Percentiles rank a stretch among this genome's conserved stretches.
Evolutionary conservation across 1,140 invertebrate genomes (phyloP).

Genomic region (Aporrectodea caliginosa): DNA sequence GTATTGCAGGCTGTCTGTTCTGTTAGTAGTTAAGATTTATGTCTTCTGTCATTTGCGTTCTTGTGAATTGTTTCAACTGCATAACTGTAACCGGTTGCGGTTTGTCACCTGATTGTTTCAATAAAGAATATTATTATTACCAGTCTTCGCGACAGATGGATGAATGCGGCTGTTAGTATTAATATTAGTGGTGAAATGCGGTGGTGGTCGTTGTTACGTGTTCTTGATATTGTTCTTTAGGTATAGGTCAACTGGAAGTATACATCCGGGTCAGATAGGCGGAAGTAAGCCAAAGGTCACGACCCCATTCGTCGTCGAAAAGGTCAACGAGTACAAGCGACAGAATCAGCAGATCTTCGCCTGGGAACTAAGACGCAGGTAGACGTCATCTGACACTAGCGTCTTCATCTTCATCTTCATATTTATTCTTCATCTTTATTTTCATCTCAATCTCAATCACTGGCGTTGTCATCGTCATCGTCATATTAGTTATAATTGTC

Average conservation of each 20-base stretch:
- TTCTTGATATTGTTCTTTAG: too few relatives aligned
- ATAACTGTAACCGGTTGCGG: not conserved
- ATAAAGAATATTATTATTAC: too few relatives aligned
- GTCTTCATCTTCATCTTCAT: not conserved
- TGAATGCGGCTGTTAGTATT: too few relatives aligned
- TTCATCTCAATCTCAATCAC: not conserved
- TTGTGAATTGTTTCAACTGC: not conserved
- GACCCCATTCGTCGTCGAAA: slow-evolving; percentile 94
- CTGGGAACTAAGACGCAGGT: slow-evolving; percentile 96
- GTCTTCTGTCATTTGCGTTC: not conserved
- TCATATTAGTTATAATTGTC: not conserved
- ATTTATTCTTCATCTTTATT: not conserved
- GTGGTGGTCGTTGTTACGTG: too few relatives aligned
- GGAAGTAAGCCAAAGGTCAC: slow-evolving; percentile 99
- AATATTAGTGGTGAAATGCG: too few relatives aligned
- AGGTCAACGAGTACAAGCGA: slow-evolving; percentile 95
- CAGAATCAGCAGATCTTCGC: slow-evolving; percentile 99
- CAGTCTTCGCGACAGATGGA: too few relatives aligned
- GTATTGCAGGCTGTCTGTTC: too few relatives aligned
- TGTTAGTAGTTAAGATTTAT: too few relatives aligned
- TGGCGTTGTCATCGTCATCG: not conserved
- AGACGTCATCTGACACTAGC: slow-evolving; percentile 52
- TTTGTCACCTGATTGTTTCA: not conserved
- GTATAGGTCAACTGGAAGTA: slow-evolving; percentile 69
- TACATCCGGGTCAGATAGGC: slow-evolving; percentile 97